Base-by-base conservation (phyloP, 2,797 vertebrate genomes). In the Rhynchonycteris naso region DNA sequence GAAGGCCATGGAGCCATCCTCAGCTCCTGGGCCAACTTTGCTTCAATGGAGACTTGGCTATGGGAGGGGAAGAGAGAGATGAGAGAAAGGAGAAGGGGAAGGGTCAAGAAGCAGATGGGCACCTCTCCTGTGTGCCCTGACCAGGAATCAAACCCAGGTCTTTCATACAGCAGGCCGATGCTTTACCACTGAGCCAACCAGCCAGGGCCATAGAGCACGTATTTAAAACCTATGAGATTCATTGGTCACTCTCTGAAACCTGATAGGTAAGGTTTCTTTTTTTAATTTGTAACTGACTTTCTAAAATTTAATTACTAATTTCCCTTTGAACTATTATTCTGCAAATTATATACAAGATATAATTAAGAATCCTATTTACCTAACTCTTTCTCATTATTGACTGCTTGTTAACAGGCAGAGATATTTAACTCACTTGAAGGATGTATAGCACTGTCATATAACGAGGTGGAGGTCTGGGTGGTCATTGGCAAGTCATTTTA, bases 291-390 rank as follows among this genome's bases (percentile, higher is more conserved):
- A 35, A 52, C 52, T 79, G 35, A n/a, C 30, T 63, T 93, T 35
- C 69, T 82, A 90, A 93, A 90, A 65, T 33, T 84, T 83, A 54
- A 79, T 63, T 86, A 58, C 47, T 94, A 80, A 52, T 86, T 68
- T 93, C 56, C 16, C 43, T 93, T 93, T 93, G 59, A 93, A 90
- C 26, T 82, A 82, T 66, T 82, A 68, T 76, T 76, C 43, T 87
- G 24, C 8, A 76, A 50, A 81, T 56, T 56, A 33, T 35, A 21
- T 68, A 63, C 4, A 78, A 69, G 56, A 65, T 87, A 82, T 56
- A 83, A 83, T 91, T 81, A 94, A 89, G 26, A 69, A 59, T 68
- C 5, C 3, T 68, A 11, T 68, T 88, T 74, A 63, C 18, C 63
- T 76, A 63, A 71, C 26, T 78, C 38, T 68, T 85, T 4, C 33